Evolutionary conservation across 2,888 invertebrate genomes (phyloP).

Genomic region (Apeira syringaria): DNA sequence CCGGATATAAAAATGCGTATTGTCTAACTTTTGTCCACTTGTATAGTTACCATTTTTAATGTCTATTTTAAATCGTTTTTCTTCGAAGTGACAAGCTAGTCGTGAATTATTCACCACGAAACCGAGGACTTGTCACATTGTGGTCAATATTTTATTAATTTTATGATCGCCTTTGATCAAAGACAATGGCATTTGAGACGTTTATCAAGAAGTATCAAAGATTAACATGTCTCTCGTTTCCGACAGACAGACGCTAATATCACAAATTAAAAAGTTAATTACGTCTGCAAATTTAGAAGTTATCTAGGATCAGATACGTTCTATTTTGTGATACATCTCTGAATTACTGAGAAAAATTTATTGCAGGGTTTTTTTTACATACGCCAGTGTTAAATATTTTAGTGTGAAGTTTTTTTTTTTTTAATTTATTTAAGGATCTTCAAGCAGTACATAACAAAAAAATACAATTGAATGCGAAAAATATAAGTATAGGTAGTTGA

Average conservation of each 20-base stretch:
- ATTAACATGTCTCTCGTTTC: conserved; percentile 57
- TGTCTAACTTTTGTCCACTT: conserved; percentile 28
- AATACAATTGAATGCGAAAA: too few species aligned
- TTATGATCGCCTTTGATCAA: conserved; percentile 75
- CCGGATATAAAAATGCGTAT: conserved; percentile 40
- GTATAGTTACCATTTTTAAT: too few species aligned
- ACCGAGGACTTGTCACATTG: conserved; percentile 63
- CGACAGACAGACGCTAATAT: conserved; percentile 56
- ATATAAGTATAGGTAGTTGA: too few species aligned
- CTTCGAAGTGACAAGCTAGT: conserved; percentile 50
- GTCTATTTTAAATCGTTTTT: conserved; percentile 69
- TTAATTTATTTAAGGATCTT: too few species aligned
- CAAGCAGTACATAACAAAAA: too few species aligned
- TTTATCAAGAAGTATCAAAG: conserved; percentile 62
- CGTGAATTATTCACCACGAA: conserved; percentile 63
- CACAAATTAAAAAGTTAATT: conserved; percentile 6
- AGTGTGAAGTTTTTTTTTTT: conserved; percentile 44
- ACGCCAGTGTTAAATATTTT: conserved; percentile 51
- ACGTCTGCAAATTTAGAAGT: conserved; percentile 37
- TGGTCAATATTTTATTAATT: conserved; percentile 69
- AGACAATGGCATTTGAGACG: conserved; percentile 49
- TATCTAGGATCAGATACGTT: conserved; percentile 12
- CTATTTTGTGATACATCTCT: conserved; percentile 25
- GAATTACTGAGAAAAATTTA: conserved; percentile 1
- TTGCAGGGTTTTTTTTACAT: conserved; percentile 29